Conservation (phyloP, 2,113 vertebrate species). For the Sminthopsis crassicaudata region DNA sequence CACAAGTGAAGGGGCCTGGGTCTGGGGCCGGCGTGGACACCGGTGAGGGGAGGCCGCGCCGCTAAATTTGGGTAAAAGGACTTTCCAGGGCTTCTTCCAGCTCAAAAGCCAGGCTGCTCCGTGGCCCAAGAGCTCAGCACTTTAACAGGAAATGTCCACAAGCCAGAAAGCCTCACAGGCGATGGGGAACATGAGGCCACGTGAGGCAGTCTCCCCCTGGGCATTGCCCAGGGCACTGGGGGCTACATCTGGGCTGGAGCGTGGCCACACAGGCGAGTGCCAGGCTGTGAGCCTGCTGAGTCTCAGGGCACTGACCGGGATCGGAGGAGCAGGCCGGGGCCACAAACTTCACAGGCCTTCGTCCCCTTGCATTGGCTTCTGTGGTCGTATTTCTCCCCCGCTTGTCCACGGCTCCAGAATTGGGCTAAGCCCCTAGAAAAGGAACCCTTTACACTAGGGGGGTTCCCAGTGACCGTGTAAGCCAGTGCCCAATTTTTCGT, state of each 20-base stretch:
- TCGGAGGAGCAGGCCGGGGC: neutral
- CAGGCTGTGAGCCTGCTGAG: too few relatives aligned
- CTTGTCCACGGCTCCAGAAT: neutral
- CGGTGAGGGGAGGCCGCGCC: neutral
- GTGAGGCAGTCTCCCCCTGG: neutral
- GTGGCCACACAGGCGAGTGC: too few relatives aligned
- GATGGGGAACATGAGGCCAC: too few relatives aligned
- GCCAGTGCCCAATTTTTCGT: neutral
- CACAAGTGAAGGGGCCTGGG: neutral
- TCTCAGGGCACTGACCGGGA: too few relatives aligned
- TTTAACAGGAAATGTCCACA: neutral
- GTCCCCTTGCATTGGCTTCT: neutral
- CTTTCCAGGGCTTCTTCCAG: neutral
- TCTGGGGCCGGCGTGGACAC: neutral
- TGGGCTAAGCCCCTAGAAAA: too few relatives aligned
- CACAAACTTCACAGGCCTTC: neutral
- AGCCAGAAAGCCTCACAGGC: neutral
- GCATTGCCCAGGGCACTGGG: too few relatives aligned
- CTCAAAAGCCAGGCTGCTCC: too few relatives aligned
- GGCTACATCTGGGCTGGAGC: rapidly evolving
- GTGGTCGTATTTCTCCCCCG: too few relatives aligned
- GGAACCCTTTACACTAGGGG: neutral
- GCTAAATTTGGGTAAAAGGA: neutral
- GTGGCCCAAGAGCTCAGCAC: neutral
- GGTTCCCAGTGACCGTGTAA: neutral